A percentile compares a stretch with the other conserved stretches of the same genome.
These are phyloP conservation scores for Xanthostigma xanthostigma DNA, from an alignment of 2,888 invertebrate genomes.

Conservation along the genomic window DNA sequence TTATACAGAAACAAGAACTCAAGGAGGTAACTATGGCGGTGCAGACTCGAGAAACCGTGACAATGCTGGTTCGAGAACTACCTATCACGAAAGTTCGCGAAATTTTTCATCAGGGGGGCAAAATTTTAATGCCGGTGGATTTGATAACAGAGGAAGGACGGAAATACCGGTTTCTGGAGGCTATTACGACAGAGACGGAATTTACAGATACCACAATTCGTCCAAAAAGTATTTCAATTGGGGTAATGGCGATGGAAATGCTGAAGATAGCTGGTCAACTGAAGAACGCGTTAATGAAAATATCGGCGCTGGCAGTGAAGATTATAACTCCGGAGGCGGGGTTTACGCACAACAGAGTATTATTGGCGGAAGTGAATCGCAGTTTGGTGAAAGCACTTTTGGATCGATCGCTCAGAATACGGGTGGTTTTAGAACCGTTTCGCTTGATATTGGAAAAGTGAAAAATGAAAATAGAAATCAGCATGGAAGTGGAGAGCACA, in stretches of 20 bases:
- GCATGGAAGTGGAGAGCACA: neutral
- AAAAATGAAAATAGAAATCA: neutral
- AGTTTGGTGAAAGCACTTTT: neutral
- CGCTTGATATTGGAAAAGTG: constrained; percentile 17
- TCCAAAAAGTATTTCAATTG: neutral
- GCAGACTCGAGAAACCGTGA: too few relatives aligned
- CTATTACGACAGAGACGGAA: too few relatives aligned
- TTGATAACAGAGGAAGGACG: too few relatives aligned
- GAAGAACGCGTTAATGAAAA: neutral
- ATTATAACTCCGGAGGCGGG: constrained; percentile 18
- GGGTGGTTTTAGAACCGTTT: constrained; percentile 19
- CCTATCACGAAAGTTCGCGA: too few relatives aligned
- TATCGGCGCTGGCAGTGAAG: neutral
- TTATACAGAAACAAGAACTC: too few relatives aligned
- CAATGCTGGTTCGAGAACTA: too few relatives aligned
- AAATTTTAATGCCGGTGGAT: too few relatives aligned
- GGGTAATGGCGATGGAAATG: neutral
- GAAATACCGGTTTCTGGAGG: too few relatives aligned
- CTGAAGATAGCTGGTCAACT: neutral
- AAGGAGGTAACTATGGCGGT: too few relatives aligned
- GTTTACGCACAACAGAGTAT: neutral
- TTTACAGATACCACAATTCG: neutral
- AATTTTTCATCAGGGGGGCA: too few relatives aligned
- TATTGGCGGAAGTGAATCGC: neutral
- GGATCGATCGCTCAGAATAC: constrained; percentile 15